These are phyloP conservation scores for Sebastes diaconus DNA, from an alignment of 2,797 vertebrate genomes.

Conservation along the genomic window DNA sequence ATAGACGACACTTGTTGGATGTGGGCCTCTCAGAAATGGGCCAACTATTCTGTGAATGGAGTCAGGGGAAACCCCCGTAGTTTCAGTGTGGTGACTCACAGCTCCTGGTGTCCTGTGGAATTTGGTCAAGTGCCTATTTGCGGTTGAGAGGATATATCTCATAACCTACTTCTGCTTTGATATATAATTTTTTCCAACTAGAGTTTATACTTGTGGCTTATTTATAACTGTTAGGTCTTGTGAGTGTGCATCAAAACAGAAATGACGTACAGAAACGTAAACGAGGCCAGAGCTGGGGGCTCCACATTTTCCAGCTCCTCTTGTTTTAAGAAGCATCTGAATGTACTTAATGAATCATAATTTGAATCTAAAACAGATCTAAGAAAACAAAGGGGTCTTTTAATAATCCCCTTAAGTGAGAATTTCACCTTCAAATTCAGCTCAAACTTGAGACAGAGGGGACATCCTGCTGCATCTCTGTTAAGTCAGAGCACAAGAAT, in stretches of 20 bases:
- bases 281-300: slow-evolving; percentile 4
- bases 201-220: slow-evolving; percentile 34
- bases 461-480: slow-evolving; percentile 63
- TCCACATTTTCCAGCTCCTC: slow-evolving; percentile 54
- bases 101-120: slow-evolving; percentile 78
- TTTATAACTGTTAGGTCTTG: slow-evolving; percentile 61
- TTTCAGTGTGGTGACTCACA: slow-evolving; percentile 77
- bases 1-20: slow-evolving; percentile 46
- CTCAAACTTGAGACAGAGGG: slow-evolving; percentile 23
- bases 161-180: slow-evolving; percentile 74
- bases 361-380: background rate
- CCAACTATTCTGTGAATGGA: slow-evolving; percentile 74
- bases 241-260: slow-evolving; percentile 69
- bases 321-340: slow-evolving; percentile 41
- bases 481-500: slow-evolving; percentile 74
- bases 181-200: slow-evolving; percentile 30
- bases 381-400: background rate
- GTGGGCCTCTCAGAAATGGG: slow-evolving; percentile 53
- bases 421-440: background rate
- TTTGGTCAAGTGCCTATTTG: slow-evolving; percentile 76
- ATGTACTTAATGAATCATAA: slow-evolving; percentile 23
- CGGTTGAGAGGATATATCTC: slow-evolving; percentile 49
- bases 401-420: background rate
- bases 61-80: slow-evolving; percentile 74
- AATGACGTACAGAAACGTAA: slow-evolving; percentile 43